phyloP scores from a whole-genome alignment of 2,113 vertebrate genomes.

The Thinocorus orbignyianus region DNA sequence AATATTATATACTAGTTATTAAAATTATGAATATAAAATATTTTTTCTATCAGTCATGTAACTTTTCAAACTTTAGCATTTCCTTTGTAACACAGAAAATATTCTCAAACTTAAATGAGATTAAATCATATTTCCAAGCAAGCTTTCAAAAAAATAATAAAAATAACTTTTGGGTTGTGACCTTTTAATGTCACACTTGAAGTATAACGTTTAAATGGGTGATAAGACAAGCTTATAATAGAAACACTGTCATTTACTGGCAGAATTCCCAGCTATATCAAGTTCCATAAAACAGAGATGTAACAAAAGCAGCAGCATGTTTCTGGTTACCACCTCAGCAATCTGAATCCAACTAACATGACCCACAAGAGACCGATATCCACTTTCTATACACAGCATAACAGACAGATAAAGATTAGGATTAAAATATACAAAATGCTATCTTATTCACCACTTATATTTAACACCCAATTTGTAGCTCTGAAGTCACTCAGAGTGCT shows the following conservation, averaged over 20 bases:
- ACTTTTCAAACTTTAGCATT: background rate
- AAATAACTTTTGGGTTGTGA: background rate
- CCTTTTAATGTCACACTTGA: conserved; percentile 23
- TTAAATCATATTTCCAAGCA: background rate
- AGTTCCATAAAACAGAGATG: background rate
- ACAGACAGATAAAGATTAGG: background rate
- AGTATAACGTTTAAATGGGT: background rate
- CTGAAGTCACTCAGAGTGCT: background rate
- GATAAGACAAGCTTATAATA: conserved; percentile 38
- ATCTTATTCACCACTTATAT: background rate
- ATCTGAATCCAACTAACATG: background rate
- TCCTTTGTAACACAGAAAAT: background rate
- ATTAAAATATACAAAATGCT: background rate
- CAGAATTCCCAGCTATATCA: conserved; percentile 31
- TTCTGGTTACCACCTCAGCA: background rate
- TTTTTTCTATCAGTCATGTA: background rate
- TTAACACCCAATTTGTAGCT: background rate
- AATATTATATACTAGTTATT: background rate
- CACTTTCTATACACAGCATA: background rate
- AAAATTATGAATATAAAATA: no score
- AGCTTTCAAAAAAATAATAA: background rate
- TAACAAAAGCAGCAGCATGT: conserved; percentile 12
- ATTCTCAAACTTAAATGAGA: background rate
- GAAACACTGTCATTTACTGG: conserved; percentile 40
- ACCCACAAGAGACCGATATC: background rate